Conservation (phyloP, 2,113 vertebrate genomes). For the Calypte anna region DNA sequence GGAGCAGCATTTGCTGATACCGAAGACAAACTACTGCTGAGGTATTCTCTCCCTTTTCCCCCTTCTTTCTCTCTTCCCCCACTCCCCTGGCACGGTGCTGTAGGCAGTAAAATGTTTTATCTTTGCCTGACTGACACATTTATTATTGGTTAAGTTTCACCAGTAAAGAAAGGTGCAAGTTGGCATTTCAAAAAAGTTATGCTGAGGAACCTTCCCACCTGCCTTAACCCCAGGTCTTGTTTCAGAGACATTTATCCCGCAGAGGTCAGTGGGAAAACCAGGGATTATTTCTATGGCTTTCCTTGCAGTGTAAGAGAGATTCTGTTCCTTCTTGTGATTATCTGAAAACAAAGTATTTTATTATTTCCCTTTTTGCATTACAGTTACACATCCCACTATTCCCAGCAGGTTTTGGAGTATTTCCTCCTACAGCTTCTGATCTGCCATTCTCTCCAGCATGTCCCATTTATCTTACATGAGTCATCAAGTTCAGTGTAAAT, state of each 20-base stretch:
- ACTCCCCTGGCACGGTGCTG: background rate
- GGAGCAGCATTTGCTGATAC: constrained; percentile 66
- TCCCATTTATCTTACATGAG: background rate
- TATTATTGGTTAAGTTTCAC: constrained; percentile 37
- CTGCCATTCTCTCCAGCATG: background rate
- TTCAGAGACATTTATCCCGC: background rate
- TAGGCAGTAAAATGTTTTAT: constrained; percentile 37
- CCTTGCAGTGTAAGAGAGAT: background rate
- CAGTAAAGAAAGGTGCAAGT: background rate
- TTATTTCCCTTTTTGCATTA: background rate
- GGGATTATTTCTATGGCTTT: background rate
- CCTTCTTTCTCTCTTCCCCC: background rate
- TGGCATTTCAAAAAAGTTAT: background rate
- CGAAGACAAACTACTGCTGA: constrained; percentile 56
- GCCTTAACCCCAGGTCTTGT: background rate
- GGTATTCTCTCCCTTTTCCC: background rate
- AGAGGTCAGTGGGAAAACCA: background rate
- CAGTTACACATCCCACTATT: constrained; percentile 11
- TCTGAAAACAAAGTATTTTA: background rate
- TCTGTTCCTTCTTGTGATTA: background rate
- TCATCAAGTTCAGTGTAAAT: constrained; percentile 7
- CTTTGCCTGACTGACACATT: background rate
- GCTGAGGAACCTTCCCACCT: background rate
- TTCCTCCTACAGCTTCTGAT: constrained; percentile 26
- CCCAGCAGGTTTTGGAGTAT: constrained; percentile 33